These are phyloP conservation scores for Charadrius vociferus DNA, from an alignment of 2,113 vertebrate genomes.

Conservation along the genomic window DNA sequence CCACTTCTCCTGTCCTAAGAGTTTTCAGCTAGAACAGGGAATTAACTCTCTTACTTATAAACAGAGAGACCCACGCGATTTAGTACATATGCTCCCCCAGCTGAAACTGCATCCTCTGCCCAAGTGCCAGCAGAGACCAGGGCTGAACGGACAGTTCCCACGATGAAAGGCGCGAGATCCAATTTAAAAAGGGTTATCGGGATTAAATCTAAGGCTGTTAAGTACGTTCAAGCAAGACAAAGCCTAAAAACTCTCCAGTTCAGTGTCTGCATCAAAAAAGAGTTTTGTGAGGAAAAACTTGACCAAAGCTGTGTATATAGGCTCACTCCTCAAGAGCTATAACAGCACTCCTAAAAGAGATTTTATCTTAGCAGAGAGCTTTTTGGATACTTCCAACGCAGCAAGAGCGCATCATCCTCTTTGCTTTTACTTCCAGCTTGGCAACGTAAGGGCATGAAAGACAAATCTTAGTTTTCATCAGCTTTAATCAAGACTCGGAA, in stretches of 20 bases:
- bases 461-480: background rate
- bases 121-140: background rate
- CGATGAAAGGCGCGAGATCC: background rate
- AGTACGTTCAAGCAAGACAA: background rate
- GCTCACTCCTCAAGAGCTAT: background rate
- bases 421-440: background rate
- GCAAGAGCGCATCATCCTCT: background rate
- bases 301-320: background rate
- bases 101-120: background rate
- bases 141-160: background rate
- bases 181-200: background rate
- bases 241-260: background rate
- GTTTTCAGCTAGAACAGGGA: background rate
- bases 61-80: background rate
- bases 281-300: background rate
- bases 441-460: constrained; percentile 14
- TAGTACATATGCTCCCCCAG: background rate
- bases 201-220: background rate
- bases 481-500: background rate
- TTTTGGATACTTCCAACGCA: background rate
- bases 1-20: background rate
- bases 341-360: background rate
- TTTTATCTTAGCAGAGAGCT: background rate
- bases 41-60: background rate
- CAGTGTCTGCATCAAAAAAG: background rate